Evolutionary conservation across 2,113 vertebrate genomes (phyloP), one percentile per base, ranked within the genome.

Genomic region (Elanus axillaris): DNA sequence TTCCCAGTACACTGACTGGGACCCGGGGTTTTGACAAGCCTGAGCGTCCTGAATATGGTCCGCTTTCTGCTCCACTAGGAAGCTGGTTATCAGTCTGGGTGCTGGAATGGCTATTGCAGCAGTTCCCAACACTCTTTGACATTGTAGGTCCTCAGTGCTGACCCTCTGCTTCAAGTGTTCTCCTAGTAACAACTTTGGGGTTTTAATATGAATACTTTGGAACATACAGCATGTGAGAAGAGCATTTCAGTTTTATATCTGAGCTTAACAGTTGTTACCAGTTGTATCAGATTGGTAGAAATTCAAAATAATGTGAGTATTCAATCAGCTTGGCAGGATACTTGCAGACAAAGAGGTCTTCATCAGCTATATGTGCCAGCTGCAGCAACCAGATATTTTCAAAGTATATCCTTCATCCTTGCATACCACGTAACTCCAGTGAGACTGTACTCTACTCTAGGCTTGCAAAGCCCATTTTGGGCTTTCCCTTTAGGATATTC

Each of bases 51-150:
- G 11, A 55, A 9, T 38, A 16, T 38, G 21, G 16, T 27, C 31
- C 3, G 1, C 17, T 27, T 40, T 74, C 32, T 58, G 32, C 36
- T 85, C 9, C 10, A 0, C 25, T 32, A 27, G n/a, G 43, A 85
- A 74, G 27, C 25, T 66, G 38, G 19, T 71, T 64, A 11, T 53
- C 31, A 11, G 63, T 1, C 1, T 3, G 10, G n/a, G 32, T 72
- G 36, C 67, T 36, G 19, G 8, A 0, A 0, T 22, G 31, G 45
- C 55, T 90, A 20, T 53, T 3, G 3, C 69, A 74, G 27, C 21
- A 43, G 47, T 34, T 79, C 38, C 43, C 16, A 10, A 13, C 53
- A 36, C 32, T 76, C 38, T 74, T 64, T 53, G 52, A 6, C 13
- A 68, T 73, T 3, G 0, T 22, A 16, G 14, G 6, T 63, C 18